Conservation (phyloP, 2,797 vertebrate species). For the Malurus splendens region DNA sequence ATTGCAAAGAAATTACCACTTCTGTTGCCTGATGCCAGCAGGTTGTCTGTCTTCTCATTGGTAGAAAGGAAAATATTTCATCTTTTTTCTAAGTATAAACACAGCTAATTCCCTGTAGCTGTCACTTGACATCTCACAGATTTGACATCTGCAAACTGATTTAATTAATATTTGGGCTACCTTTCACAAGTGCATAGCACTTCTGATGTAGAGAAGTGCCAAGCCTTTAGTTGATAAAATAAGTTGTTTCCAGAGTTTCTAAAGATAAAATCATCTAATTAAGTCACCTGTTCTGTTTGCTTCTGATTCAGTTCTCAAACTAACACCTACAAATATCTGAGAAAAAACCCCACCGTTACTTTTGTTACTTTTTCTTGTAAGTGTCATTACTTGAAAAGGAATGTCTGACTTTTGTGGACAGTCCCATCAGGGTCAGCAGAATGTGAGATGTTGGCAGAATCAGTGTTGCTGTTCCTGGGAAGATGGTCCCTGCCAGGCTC, state of each 20-base stretch:
- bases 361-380: background rate
- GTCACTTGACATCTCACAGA: background rate
- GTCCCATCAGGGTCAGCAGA: background rate
- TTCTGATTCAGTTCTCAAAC: background rate
- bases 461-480: background rate
- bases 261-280: background rate
- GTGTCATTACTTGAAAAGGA: background rate
- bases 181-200: background rate
- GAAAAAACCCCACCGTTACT: accelerated
- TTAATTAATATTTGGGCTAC: conserved; percentile 13
- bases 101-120: background rate
- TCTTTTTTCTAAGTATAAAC: background rate
- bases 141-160: conserved; percentile 5
- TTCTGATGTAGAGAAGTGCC: background rate
- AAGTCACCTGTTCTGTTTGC: background rate
- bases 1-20: background rate
- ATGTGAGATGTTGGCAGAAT: background rate
- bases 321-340: background rate
- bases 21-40: background rate
- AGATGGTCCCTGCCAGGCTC: background rate
- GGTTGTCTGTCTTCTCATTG: background rate
- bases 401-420: background rate
- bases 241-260: background rate
- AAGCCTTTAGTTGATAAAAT: background rate
- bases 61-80: background rate